phyloP scores from a whole-genome alignment of 2,888 invertebrate genomes.

The Pteria penguin region DNA sequence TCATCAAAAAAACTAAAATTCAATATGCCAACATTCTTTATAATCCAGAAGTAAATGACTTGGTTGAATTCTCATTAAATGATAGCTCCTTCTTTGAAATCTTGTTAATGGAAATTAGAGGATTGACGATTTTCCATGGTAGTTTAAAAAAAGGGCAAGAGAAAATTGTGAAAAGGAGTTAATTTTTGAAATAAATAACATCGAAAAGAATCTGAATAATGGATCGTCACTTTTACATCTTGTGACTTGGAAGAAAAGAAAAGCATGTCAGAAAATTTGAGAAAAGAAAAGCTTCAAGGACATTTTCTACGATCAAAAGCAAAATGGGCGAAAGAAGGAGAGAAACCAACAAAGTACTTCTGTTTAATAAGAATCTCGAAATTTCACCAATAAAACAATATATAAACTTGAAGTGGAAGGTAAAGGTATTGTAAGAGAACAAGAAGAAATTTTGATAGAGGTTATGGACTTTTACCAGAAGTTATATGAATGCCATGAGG shows the following conservation, averaged over 20 bases:
- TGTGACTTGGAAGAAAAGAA: neutral
- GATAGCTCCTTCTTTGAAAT: neutral
- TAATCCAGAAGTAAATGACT: neutral
- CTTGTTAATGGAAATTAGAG: neutral
- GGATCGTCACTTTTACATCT: neutral
- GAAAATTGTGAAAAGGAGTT: neutral
- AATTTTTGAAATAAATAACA: neutral
- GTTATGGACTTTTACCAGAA: neutral
- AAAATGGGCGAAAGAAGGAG: neutral
- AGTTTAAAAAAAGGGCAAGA: neutral
- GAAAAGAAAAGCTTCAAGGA: neutral
- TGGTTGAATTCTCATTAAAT: neutral
- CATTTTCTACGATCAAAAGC: neutral
- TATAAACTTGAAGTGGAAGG: neutral
- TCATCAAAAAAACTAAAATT: neutral
- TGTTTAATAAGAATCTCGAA: neutral
- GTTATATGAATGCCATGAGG: neutral
- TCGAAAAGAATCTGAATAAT: neutral
- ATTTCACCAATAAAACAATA: neutral
- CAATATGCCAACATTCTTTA: neutral
- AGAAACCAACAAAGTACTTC: neutral
- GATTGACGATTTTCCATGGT: neutral
- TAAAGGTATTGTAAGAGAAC: neutral
- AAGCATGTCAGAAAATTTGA: neutral
- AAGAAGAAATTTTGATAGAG: neutral